phyloP scores from a whole-genome alignment of 2,797 vertebrate species.

The Melanotaenia nigrans region DNA sequence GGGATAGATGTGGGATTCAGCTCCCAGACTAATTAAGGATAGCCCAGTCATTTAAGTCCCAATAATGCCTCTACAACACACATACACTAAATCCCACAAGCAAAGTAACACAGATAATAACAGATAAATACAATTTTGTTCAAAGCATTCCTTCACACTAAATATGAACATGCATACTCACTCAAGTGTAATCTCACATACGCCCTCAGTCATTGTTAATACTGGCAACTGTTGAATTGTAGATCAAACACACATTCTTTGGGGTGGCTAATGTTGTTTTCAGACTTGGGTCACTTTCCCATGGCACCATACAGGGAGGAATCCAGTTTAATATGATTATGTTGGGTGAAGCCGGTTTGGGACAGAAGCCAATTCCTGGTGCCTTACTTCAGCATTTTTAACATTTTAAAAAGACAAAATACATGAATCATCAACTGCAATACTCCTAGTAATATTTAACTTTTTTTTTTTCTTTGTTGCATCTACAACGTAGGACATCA shows the following conservation, averaged over 20 bases:
- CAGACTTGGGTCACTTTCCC: constrained; percentile 53
- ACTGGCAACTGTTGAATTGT: constrained; percentile 21
- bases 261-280: constrained; percentile 39
- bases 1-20: no score
- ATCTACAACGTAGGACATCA: no score
- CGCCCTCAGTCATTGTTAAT: constrained; percentile 31
- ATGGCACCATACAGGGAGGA: constrained; percentile 54
- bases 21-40: no score
- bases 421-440: constrained; percentile 47
- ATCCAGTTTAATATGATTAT: constrained; percentile 57
- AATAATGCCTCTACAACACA: no score
- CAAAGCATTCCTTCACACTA: neutral
- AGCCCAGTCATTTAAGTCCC: no score
- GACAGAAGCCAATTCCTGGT: constrained; percentile 51
- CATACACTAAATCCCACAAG: no score
- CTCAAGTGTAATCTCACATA: constrained; percentile 11
- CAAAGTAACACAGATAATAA: neutral
- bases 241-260: constrained; percentile 54
- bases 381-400: constrained; percentile 46
- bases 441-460: neutral
- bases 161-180: neutral
- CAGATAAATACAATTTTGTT: neutral
- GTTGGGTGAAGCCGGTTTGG: constrained; percentile 52
- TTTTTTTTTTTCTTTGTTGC: neutral
- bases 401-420: constrained; percentile 42